A percentile compares a stretch with the other conserved stretches of the same genome.
phyloP scores from a whole-genome alignment of 37 sponge, comb jelly and placozoan genomes.

The Cliona cf. orientalis region DNA sequence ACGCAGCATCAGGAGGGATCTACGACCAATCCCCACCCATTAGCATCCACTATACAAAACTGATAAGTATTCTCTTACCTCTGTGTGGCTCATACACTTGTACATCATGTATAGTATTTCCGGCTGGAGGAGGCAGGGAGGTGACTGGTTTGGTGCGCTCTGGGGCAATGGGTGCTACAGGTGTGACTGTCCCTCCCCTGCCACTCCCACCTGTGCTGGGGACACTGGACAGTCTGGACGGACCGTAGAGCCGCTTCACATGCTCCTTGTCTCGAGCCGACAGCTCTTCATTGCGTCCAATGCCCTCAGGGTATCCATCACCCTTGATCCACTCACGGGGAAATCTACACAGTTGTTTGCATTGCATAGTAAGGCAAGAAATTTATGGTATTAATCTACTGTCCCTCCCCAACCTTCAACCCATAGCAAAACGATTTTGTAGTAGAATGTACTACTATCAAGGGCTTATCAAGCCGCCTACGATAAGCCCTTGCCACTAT shows the following conservation, averaged over 20 bases:
- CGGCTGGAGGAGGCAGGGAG: conserved; percentile 41
- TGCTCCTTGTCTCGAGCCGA: conserved; percentile 57
- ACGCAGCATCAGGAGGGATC: too few relatives aligned
- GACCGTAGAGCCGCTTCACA: conserved; percentile 53
- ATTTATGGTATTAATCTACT: too few relatives aligned
- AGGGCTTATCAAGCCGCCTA: too few relatives aligned
- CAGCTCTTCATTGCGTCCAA: conserved; percentile 48
- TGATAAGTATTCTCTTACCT: conserved; percentile 19
- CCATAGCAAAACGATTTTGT: too few relatives aligned
- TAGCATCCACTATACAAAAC: background rate
- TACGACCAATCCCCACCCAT: background rate
- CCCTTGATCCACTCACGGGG: conserved; percentile 71
- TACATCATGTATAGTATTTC: conserved; percentile 40
- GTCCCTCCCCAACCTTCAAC: too few relatives aligned
- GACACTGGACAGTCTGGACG: background rate
- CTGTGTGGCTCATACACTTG: conserved; percentile 50
- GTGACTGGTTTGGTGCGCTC: conserved; percentile 55
- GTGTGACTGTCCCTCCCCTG: background rate
- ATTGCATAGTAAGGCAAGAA: too few relatives aligned
- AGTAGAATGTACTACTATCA: too few relatives aligned
- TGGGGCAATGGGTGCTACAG: conserved; percentile 28
- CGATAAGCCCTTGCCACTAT: too few relatives aligned
- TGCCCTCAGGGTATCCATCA: conserved; percentile 47
- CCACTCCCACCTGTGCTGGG: background rate
- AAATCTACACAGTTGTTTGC: conserved; percentile 40